Evolutionary conservation across 2,888 invertebrate genomes (phyloP).

Genomic region (Leucania comma): DNA sequence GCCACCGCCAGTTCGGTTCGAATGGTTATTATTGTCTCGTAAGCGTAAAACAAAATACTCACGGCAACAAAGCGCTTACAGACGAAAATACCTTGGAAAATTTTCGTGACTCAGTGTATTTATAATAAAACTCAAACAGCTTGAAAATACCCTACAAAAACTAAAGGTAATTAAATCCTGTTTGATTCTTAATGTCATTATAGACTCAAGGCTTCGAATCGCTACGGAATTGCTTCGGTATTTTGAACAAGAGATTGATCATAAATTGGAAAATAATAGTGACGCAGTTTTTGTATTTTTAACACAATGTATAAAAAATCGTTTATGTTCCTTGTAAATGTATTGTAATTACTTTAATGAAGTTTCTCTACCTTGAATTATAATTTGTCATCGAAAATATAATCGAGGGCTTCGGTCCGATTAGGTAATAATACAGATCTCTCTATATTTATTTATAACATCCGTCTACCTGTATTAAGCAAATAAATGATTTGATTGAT

Average conservation of each 20-base stretch:
- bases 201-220: neutral
- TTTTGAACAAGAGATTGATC: neutral
- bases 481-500: no score
- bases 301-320: neutral
- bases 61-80: neutral
- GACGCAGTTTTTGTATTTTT: neutral
- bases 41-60: no score
- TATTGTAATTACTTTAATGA: no score
- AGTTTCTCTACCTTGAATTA: no score
- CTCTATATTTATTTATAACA: no score
- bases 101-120: neutral
- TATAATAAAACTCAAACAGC: neutral
- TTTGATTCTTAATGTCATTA: conserved; percentile 1
- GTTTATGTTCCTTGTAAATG: no score
- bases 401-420: no score
- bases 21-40: no score
- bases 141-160: neutral
- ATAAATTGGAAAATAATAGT: neutral
- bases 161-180: neutral
- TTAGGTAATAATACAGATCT: no score
- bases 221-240: neutral
- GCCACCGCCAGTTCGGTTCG: no score
- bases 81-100: neutral
- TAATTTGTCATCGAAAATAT: no score
- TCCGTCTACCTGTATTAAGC: no score